Evolutionary conservation across 2,888 invertebrate species (phyloP).

Genomic region (Prosapia bicincta): DNA sequence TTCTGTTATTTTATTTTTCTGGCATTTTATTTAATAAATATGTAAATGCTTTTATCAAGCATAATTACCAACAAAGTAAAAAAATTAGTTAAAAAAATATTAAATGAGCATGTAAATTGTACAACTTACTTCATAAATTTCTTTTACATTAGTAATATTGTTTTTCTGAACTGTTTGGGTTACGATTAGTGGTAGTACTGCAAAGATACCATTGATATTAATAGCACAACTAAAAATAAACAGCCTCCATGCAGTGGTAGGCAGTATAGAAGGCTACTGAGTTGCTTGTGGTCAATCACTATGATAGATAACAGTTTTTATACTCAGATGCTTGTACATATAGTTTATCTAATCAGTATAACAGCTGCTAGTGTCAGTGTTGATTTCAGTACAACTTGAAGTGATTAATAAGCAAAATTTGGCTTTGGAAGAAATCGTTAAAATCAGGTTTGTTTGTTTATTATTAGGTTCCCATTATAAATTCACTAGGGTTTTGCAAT

Average conservation of each 20-base stretch:
- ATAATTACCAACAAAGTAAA: too few species aligned
- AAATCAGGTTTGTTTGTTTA: neutral
- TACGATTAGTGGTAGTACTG: too few species aligned
- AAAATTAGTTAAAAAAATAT: too few species aligned
- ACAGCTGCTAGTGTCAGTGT: neutral
- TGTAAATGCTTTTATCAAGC: too few species aligned
- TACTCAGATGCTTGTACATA: neutral
- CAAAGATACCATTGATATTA: neutral
- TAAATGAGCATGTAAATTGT: too few species aligned
- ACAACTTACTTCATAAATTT: too few species aligned
- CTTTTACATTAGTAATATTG: too few species aligned
- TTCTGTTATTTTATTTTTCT: too few species aligned
- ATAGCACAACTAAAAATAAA: neutral
- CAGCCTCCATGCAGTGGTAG: neutral
- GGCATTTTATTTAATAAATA: too few species aligned
- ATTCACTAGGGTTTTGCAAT: too few species aligned
- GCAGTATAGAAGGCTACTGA: neutral
- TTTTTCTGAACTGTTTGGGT: too few species aligned
- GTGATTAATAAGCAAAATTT: neutral
- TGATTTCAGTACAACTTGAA: neutral
- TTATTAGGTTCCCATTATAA: too few species aligned
- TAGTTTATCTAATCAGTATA: neutral
- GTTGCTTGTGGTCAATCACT: neutral
- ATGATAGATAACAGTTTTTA: neutral
- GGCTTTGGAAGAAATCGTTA: neutral